Evolutionary conservation across 2,797 vertebrate genomes (phyloP).

Genomic region (Xyrichtys novacula): DNA sequence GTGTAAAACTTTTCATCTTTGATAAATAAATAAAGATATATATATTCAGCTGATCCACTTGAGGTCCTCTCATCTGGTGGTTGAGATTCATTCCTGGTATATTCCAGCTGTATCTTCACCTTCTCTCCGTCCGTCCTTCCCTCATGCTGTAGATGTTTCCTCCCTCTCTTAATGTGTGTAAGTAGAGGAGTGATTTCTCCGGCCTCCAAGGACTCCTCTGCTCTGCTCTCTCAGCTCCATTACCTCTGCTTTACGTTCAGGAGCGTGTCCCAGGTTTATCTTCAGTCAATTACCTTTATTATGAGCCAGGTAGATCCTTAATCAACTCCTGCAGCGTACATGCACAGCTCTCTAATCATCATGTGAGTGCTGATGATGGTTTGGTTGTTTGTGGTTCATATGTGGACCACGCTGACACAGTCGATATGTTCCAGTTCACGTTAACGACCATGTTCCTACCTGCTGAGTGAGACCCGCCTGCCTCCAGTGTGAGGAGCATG

Average conservation of each 20-base stretch:
- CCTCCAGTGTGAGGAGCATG: neutral
- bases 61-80: neutral
- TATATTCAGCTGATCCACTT: neutral
- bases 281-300: slow-evolving; percentile 55
- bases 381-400: slow-evolving; percentile 4
- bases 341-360: slow-evolving; percentile 36
- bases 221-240: slow-evolving; percentile 32
- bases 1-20: no score
- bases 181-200: slow-evolving; percentile 11
- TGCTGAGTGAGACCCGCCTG: neutral
- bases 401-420: neutral
- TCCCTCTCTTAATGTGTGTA: neutral
- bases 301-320: slow-evolving; percentile 50
- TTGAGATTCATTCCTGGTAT: neutral
- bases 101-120: neutral
- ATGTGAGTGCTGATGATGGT: slow-evolving; percentile 20
- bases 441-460: slow-evolving; percentile 4
- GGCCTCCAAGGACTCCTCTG: slow-evolving; percentile 17
- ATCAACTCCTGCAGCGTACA: slow-evolving; percentile 50
- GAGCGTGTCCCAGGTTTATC: slow-evolving; percentile 41
- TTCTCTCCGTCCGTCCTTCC: neutral
- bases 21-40: no score
- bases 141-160: neutral
- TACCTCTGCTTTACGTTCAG: slow-evolving; percentile 17
- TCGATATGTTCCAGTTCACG: slow-evolving; percentile 1